phyloP scores from a whole-genome alignment of 2,797 vertebrate genomes.

The Macropodus opercularis region DNA sequence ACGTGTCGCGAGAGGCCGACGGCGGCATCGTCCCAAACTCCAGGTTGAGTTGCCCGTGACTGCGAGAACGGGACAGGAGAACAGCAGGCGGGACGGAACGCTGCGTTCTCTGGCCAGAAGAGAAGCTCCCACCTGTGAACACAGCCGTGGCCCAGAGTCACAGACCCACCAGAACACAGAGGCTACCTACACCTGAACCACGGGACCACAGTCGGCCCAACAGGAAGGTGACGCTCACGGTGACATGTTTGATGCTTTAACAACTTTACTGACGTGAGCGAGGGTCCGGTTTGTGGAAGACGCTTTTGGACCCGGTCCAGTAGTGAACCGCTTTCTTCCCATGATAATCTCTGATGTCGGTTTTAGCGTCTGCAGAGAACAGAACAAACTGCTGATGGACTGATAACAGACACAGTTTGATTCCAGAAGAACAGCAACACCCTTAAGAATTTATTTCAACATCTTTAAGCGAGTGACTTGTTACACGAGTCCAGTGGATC shows the following conservation, averaged over 20 bases:
- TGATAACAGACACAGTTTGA: too few species aligned
- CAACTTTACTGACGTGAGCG: conserved; percentile 34
- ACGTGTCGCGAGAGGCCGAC: neutral
- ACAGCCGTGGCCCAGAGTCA: neutral
- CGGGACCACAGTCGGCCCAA: too few species aligned
- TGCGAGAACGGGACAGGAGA: conserved; percentile 61
- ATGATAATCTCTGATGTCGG: conserved; percentile 72
- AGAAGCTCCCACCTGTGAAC: conserved; percentile 47
- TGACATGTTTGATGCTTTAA: too few species aligned
- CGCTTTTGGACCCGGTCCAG: conserved; percentile 64
- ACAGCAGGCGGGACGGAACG: conserved; percentile 53
- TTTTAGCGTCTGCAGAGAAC: conserved; percentile 69
- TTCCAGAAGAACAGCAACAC: too few species aligned
- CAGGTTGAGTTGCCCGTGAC: conserved; percentile 58
- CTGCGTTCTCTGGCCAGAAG: conserved; percentile 41
- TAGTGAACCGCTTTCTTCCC: conserved; percentile 66
- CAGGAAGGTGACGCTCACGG: too few species aligned
- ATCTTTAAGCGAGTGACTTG: too few species aligned
- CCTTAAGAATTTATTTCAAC: too few species aligned
- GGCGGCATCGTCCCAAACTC: conserved; percentile 26
- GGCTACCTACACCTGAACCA: too few species aligned
- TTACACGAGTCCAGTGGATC: too few species aligned
- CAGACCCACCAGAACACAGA: too few species aligned
- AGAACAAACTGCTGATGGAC: conserved; percentile 27
- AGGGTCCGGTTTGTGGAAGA: conserved; percentile 49